Conservation (phyloP, 2,888 invertebrate genomes). For the Scaptomyza reducta region DNA sequence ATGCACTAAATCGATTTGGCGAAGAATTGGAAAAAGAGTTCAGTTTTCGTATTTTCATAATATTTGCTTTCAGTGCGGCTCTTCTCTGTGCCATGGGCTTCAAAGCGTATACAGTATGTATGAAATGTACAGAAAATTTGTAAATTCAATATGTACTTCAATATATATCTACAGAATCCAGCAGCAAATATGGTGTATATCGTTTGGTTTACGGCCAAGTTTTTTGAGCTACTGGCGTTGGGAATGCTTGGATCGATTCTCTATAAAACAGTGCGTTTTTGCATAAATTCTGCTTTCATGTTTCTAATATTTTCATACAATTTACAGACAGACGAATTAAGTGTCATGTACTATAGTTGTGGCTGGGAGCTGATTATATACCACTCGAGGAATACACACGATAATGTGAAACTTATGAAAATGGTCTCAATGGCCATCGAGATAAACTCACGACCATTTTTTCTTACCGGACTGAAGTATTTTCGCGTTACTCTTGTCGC, state of each 20-base stretch:
- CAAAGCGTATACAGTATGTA: constrained; percentile 75
- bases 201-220: constrained; percentile 71
- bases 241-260: constrained; percentile 74
- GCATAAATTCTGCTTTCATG: neutral
- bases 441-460: constrained; percentile 67
- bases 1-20: constrained; percentile 72
- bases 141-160: neutral
- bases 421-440: constrained; percentile 63
- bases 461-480: constrained; percentile 72
- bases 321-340: constrained; percentile 64
- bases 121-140: neutral
- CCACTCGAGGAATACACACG: constrained; percentile 47
- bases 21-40: constrained; percentile 66
- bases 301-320: neutral
- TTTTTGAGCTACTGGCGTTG: constrained; percentile 64
- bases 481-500: constrained; percentile 67
- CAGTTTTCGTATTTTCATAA: constrained; percentile 76
- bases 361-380: constrained; percentile 73
- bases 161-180: constrained; percentile 57
- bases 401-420: constrained; percentile 74
- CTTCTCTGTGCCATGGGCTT: constrained; percentile 75
- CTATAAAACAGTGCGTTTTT: constrained; percentile 58
- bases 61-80: constrained; percentile 73
- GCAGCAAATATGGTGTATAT: constrained; percentile 55
- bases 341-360: constrained; percentile 71